Base-by-base conservation (phyloP, 2,797 vertebrate species). In the Cryptoprocta ferox region DNA sequence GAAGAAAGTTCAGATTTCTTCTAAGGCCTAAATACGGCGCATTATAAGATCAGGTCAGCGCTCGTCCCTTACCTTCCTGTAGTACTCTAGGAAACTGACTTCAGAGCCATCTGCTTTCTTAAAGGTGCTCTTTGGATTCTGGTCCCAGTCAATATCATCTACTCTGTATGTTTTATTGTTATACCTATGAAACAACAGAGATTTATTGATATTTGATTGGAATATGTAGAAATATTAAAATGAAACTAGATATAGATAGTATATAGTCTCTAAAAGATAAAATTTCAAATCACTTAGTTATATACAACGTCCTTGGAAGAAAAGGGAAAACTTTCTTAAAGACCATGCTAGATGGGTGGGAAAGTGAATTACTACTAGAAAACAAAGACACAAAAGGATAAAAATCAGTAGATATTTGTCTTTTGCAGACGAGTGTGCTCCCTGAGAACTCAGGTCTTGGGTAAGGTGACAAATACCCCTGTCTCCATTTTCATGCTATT, bases 141-240 rank as follows among this genome's bases (percentile, higher is more conserved):
- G 99, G 98, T 99, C 99, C 99, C 99, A 99, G 50, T 99, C 99
- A 0, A 99, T 99, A 42, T 99, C 99, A 96, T 99, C 99, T 32
- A 99, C 98, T 97, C 99, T 98, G 98, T 99, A 99, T 0, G 99
- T 99, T 98, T 99, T 99, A 98, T 99, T 99, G 98, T 99, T 99
- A 97, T 99, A 99, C 98, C 99, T 99, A 70, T 2, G 76, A 96
- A 96, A 37, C 19, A 26, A 86, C 68, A 4, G 11, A n/a, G 9
- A 10, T 32, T 65, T 30, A 16, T 8, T 45, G 48, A 14, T 37
- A 45, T 39, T n/a, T 9, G 48, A 48, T 32, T 15, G 24, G 66
- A 50, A 28, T 2, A 8, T 2, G 1, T 1, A 37, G 28, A 78
- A 19, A 11, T 14, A 18, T 56, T 48, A 42, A 45, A 59, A 21